Evolutionary conservation across 2,888 invertebrate genomes (phyloP).

Genomic region (Philonicus albiceps): DNA sequence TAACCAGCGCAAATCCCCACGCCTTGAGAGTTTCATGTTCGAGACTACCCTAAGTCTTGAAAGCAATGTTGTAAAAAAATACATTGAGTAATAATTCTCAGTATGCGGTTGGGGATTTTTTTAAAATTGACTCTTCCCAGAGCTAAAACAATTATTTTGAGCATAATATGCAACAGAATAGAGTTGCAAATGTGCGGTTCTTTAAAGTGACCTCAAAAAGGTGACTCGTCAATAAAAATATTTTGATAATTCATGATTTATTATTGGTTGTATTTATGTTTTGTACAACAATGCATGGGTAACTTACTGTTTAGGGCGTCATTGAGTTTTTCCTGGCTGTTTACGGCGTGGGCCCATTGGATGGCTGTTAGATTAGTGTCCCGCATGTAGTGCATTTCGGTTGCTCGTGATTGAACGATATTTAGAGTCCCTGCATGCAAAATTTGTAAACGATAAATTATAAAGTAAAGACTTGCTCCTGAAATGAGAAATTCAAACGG

Average conservation of each 20-base stretch:
- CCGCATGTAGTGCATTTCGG: neutral
- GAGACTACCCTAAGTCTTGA: no score
- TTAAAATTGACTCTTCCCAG: neutral
- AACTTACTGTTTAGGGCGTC: conserved; percentile 69
- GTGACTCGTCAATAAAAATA: neutral
- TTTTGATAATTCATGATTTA: neutral
- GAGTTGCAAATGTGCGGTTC: neutral
- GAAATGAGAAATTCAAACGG: neutral
- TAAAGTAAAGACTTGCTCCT: neutral
- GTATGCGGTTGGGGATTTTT: neutral
- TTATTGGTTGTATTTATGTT: neutral
- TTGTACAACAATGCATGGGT: neutral
- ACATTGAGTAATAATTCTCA: neutral
- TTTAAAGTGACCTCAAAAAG: neutral
- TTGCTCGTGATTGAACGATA: neutral
- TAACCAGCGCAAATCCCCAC: neutral
- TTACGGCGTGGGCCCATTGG: conserved; percentile 88
- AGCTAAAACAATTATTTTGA: no score
- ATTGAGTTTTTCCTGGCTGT: conserved; percentile 71
- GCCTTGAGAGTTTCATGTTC: no score
- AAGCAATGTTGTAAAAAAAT: neutral
- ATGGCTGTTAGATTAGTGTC: conserved; percentile 73
- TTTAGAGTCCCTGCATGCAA: conserved; percentile 13
- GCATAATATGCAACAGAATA: neutral
- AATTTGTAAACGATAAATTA: conserved; percentile 28